Evolutionary conservation across 2,888 invertebrate genomes (phyloP), one percentile per base, ranked within the genome.

Genomic region (Clistopyga incitator): DNA sequence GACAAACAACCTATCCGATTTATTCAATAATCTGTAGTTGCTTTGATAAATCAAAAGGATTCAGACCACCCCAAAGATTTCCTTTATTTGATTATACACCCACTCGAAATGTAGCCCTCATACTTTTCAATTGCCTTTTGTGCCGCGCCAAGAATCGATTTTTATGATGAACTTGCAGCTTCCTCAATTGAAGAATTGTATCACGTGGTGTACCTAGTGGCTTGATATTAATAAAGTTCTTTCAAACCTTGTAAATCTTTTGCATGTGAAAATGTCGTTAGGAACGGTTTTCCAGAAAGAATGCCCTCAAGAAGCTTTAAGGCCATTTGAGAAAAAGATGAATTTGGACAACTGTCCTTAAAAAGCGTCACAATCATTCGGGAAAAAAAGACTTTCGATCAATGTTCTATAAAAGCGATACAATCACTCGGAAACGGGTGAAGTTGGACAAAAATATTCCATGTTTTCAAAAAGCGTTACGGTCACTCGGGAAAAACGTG

Each of bases 41-140:
- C 74, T 47, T 72, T 34, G 59, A 25, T n/a, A 45, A 59, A 72
- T 50, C 23, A 67, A 67, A 80, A 59, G 23, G 20, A 54, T 54
- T 54, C 11, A 20, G 3, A 20, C 0, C 23, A 23, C 2, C 54
- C 11, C 20, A 23, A 54, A 3, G 20, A 20, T 54, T 54, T 54
- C 23, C 20, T 54, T 54, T 54, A 54, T 54, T 54, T 23, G 54
- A 0, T 15, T 47, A n/a, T 15, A 47, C 10, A 47, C 3, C 3
- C 3, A n/a, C 45, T 45, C 20, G 42, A 13, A 38, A 13, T 38
- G 61, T 70, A 23, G 38, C 45, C 61, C 64, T 20, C 4, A 20
- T 34, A 45, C 54, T 29, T 72, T 34, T 18, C 34, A 74, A 74
- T 74, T 47, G 59, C 38, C 18, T 25, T 67, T 74, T 74, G 67